These are phyloP conservation scores for Puffinus mauretanicus DNA, from an alignment of 2,113 vertebrate genomes.

Conservation along the genomic window DNA sequence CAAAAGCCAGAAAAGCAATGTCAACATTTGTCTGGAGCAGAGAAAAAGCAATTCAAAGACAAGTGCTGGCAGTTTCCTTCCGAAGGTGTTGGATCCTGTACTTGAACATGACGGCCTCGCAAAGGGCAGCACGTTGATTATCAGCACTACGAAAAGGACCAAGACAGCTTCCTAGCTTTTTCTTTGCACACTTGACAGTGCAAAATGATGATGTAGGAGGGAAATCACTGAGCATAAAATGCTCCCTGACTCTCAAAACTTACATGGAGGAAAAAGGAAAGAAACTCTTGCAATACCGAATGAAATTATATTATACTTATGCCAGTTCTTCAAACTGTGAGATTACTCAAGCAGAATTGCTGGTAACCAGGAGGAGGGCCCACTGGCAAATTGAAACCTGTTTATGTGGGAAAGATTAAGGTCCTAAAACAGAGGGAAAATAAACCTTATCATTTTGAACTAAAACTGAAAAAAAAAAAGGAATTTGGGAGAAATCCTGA, in stretches of 20 bases:
- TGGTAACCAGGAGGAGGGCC: not conserved
- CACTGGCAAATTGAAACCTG: not conserved
- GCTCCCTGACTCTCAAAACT: not conserved
- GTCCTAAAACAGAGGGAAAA: constrained; percentile 1
- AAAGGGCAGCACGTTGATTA: not conserved
- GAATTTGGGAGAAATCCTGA: not conserved
- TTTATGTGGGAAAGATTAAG: not conserved
- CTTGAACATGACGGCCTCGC: not conserved
- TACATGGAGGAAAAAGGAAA: not conserved
- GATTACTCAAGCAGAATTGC: not conserved
- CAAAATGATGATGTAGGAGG: not conserved
- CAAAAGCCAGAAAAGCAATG: not conserved
- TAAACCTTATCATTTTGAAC: not conserved
- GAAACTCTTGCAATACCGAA: not conserved
- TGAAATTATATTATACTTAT: not conserved
- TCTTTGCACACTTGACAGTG: not conserved
- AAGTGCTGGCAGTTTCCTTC: not conserved
- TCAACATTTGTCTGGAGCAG: not conserved
- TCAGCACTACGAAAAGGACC: not conserved
- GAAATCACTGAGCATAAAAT: not conserved
- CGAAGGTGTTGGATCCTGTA: not conserved
- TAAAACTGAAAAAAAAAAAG: not conserved
- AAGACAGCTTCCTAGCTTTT: not conserved
- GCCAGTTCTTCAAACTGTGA: not conserved
- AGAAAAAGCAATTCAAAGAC: not conserved